These are phyloP conservation scores for Drosophila nr. perissopoda DNA, from an alignment of 2,888 invertebrate genomes.

Conservation along the genomic window DNA sequence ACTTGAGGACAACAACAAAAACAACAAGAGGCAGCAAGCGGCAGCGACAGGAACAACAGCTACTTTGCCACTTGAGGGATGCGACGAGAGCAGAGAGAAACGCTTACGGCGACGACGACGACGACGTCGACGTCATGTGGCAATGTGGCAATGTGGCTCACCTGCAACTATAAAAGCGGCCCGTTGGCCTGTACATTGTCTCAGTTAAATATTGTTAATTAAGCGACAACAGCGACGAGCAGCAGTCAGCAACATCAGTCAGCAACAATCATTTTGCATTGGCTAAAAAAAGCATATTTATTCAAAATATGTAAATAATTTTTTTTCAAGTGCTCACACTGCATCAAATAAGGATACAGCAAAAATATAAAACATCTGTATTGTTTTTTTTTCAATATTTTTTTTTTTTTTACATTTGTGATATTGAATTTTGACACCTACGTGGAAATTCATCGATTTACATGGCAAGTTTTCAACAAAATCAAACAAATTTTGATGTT, in stretches of 20 bases:
- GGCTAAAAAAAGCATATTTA: not conserved
- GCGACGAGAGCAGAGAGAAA: slow-evolving; percentile 25
- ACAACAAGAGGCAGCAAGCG: slow-evolving; percentile 9
- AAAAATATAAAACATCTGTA: not conserved
- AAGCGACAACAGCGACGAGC: slow-evolving; percentile 51
- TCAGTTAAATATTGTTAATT: slow-evolving; percentile 78
- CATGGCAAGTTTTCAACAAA: not conserved
- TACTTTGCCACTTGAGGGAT: slow-evolving; percentile 40
- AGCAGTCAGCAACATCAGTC: slow-evolving; percentile 16
- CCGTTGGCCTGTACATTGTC: slow-evolving; percentile 61
- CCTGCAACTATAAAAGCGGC: slow-evolving; percentile 76
- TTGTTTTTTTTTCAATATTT: not conserved
- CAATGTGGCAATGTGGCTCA: slow-evolving; percentile 13
- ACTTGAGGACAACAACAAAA: slow-evolving; percentile 24
- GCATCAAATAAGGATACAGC: slow-evolving; percentile 8
- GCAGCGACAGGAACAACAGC: slow-evolving; percentile 15
- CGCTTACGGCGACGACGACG: not conserved
- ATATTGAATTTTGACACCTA: not conserved
- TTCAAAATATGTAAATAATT: not conserved
- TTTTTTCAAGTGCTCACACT: slow-evolving; percentile 15
- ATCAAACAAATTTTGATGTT: slow-evolving; percentile 2
- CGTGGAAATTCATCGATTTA: not conserved
- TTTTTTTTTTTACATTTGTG: not conserved
- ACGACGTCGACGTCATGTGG: not conserved
- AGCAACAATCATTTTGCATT: slow-evolving; percentile 12